phyloP scores from a whole-genome alignment of 2,113 vertebrate species.

The Chloebia gouldiae region DNA sequence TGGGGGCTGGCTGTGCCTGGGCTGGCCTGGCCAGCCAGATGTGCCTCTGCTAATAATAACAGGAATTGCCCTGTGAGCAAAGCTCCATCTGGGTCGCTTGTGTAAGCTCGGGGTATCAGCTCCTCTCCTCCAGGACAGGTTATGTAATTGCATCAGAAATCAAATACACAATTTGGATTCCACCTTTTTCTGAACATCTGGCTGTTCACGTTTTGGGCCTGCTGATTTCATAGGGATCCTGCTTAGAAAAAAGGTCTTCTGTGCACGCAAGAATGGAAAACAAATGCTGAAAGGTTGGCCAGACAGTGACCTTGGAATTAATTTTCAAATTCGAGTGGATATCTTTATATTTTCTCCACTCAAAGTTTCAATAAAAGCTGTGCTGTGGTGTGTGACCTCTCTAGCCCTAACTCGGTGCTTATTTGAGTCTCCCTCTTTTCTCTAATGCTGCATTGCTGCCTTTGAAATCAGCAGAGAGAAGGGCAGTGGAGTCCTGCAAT shows the following conservation, averaged over 20 bases:
- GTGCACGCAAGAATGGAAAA: background rate
- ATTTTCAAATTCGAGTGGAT: background rate
- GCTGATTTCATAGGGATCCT: background rate
- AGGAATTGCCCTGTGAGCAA: background rate
- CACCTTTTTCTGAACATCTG: constrained; percentile 54
- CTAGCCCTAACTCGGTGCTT: background rate
- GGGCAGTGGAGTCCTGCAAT: background rate
- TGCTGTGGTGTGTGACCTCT: background rate
- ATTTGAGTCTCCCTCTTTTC: background rate
- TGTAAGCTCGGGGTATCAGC: background rate
- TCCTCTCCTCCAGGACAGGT: constrained; percentile 9
- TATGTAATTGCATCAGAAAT: constrained; percentile 7
- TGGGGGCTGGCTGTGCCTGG: background rate
- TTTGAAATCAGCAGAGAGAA: background rate
- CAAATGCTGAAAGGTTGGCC: background rate
- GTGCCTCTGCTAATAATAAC: constrained; percentile 44
- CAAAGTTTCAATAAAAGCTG: background rate
- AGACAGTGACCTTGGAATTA: constrained; percentile 14
- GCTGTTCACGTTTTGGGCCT: background rate
- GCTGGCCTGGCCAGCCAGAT: background rate
- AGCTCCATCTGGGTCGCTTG: constrained; percentile 3
- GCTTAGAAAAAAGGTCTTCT: background rate
- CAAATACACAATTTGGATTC: background rate
- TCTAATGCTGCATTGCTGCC: background rate
- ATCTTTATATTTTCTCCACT: background rate